Evolutionary conservation across 2,797 vertebrate genomes (phyloP).

Genomic region (Mormyrops boulengeri): DNA sequence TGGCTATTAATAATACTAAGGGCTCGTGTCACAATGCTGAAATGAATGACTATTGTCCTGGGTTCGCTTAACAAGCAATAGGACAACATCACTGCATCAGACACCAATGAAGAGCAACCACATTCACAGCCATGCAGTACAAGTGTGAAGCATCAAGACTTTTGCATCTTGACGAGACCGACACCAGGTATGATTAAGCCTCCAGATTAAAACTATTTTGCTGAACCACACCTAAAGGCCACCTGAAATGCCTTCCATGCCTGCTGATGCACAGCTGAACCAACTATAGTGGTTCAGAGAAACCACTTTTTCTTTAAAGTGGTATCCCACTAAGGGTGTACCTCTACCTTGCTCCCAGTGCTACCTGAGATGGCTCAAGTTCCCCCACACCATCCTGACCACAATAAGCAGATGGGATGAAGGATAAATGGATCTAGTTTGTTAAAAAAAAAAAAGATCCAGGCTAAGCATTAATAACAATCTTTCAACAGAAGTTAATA

Average conservation of each 20-base stretch:
- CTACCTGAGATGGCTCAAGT: background rate
- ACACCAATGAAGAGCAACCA: background rate
- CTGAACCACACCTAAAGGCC: background rate
- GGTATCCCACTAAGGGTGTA: background rate
- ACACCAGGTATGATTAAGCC: background rate
- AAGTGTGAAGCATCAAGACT: background rate
- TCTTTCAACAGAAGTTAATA: background rate
- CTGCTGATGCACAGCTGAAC: background rate
- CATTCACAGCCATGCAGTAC: background rate
- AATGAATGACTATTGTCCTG: background rate
- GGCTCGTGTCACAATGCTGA: background rate
- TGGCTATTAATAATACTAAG: background rate
- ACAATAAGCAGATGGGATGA: background rate
- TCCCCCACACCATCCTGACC: background rate
- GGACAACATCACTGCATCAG: background rate
- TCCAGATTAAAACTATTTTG: background rate
- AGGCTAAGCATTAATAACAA: background rate
- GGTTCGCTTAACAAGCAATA: background rate
- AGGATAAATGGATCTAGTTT: background rate
- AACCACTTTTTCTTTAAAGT: background rate
- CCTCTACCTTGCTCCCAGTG: background rate
- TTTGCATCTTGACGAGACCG: background rate
- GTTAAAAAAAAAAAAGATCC: background rate
- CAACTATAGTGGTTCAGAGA: background rate
- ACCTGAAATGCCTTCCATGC: background rate